A percentile compares a stretch with the other conserved stretches of the same genome.
Conservation (phyloP, 2,888 invertebrate species). For the Tridacna gigas region DNA sequence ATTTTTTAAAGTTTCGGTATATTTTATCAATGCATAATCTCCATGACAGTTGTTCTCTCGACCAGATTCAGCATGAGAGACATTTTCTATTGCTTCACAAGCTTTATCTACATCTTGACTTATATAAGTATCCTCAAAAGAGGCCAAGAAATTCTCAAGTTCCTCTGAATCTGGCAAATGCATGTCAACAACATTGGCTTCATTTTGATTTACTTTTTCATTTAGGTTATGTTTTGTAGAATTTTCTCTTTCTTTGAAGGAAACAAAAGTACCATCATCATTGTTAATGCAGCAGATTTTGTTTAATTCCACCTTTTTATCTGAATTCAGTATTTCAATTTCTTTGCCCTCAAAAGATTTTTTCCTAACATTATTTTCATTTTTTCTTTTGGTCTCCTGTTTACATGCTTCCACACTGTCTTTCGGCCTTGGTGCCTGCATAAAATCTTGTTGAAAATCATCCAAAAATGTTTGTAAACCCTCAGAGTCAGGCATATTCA, state of each 20-base stretch:
- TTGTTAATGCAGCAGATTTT: neutral
- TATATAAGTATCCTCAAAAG: neutral
- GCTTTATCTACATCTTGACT: neutral
- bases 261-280: neutral
- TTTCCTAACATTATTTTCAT: neutral
- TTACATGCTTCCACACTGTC: neutral
- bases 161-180: conserved; percentile 51
- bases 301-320: neutral
- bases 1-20: too few species aligned
- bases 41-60: neutral
- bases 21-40: neutral
- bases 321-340: neutral
- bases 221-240: neutral
- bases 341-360: neutral
- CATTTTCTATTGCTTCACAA: too few species aligned
- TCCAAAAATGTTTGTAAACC: conserved; percentile 36
- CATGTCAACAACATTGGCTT: neutral
- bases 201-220: neutral
- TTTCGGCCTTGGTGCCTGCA: neutral
- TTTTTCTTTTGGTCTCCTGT: neutral
- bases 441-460: neutral
- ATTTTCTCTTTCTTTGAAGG: neutral
- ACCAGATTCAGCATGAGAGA: neutral
- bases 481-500: conserved; percentile 43
- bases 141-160: conserved; percentile 52